Evolutionary conservation across 2,113 vertebrate genomes (phyloP).

Genomic region (Garra rufa): DNA sequence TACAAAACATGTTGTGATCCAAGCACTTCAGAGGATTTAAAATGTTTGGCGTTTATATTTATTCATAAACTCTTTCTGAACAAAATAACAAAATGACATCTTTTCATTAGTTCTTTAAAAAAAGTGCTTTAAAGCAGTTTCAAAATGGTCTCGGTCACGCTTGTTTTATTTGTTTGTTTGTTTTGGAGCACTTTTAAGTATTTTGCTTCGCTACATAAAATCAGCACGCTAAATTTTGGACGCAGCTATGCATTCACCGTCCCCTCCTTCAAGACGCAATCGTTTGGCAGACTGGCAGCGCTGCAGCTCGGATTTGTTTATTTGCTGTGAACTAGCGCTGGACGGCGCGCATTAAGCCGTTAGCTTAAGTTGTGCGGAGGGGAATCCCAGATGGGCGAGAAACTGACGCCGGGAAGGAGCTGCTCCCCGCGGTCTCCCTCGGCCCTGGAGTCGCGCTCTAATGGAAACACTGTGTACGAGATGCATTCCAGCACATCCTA

Average conservation of each 20-base stretch:
- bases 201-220: neutral
- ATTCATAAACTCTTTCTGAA: neutral
- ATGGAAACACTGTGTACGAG: conserved; percentile 92
- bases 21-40: neutral
- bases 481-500: conserved; percentile 95
- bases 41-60: neutral
- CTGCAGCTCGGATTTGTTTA: conserved; percentile 73
- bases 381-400: conserved; percentile 90
- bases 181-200: neutral
- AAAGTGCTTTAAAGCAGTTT: neutral
- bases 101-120: neutral
- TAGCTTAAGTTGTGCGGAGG: conserved; percentile 65
- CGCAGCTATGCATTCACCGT: neutral
- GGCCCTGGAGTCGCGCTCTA: conserved; percentile 81
- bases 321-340: conserved; percentile 82
- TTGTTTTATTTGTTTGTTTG: conserved; percentile 6
- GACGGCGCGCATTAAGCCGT: conserved; percentile 80
- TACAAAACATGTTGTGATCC: neutral
- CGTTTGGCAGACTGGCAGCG: conserved; percentile 3
- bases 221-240: no score
- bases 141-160: neutral
- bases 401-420: conserved; percentile 84
- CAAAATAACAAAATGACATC: neutral
- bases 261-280: neutral
- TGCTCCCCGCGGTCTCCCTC: conserved; percentile 82